Conservation (phyloP, 2,113 vertebrate species). For the Lethenteron camtschaticum region DNA sequence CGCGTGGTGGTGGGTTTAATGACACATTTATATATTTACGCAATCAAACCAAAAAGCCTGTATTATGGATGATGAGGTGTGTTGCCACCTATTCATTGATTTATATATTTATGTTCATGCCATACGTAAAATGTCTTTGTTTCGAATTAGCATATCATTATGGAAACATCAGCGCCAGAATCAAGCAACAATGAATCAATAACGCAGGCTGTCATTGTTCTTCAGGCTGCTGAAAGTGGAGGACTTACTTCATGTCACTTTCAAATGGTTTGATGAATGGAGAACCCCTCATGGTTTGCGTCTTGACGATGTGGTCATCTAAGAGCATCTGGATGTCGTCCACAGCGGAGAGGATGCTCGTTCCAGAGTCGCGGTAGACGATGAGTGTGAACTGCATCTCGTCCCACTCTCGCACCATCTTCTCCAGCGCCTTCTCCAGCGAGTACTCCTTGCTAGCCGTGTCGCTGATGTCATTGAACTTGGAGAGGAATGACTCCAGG, state of each 20-base stretch:
- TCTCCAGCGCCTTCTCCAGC: conserved; percentile 46
- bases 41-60: too few species aligned
- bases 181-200: too few species aligned
- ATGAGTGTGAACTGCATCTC: conserved; percentile 36
- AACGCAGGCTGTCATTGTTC: too few species aligned
- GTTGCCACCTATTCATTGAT: too few species aligned
- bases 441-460: conserved; percentile 46
- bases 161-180: too few species aligned
- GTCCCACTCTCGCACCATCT: conserved; percentile 44
- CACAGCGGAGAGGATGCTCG: conserved; percentile 40
- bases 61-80: too few species aligned
- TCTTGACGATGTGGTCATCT: conserved; percentile 64
- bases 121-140: too few species aligned
- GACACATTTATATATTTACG: too few species aligned
- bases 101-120: too few species aligned
- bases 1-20: too few species aligned
- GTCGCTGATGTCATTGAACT: conserved; percentile 42
- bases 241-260: conserved; percentile 33
- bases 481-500: conserved; percentile 30
- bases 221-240: background rate
- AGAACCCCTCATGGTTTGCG: conserved; percentile 53
- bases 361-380: conserved; percentile 42
- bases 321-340: conserved; percentile 54
- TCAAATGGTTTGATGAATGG: conserved; percentile 53
- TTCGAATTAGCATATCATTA: too few species aligned